Evolutionary conservation across 1,140 invertebrate species (phyloP), one percentile per base, ranked within the genome.

Genomic region (Medauroidea extradentata): DNA sequence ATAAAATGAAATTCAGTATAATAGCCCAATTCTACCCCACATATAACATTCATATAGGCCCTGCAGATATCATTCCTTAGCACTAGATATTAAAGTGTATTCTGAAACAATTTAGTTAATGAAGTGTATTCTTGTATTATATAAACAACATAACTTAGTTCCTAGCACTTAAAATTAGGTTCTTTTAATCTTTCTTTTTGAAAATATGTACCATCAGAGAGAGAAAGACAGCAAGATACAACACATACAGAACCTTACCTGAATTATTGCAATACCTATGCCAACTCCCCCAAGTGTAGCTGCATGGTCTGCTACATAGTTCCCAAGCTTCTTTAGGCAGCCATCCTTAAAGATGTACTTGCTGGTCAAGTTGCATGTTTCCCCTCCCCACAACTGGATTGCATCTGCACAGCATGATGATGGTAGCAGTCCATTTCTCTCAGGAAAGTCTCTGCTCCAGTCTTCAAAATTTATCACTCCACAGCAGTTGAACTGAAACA

Each of bases 221-320:
- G n/a, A n/a, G n/a, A n/a, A n/a, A n/a, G n/a, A n/a, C n/a, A n/a
- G n/a, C n/a, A n/a, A n/a, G n/a, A n/a, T n/a, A n/a, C n/a, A n/a
- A n/a, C n/a, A n/a, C n/a, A n/a, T n/a, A n/a, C n/a, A 46, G 24
- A 19, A 46, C 5, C 44, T 46, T 50, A 57, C 56, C 56, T 57
- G 56, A 11, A 57, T 44, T 19, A 57, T n/a, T 3, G 44, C 56
- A 5, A 57, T 57, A 13, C 56, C 56, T 19, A 57, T 57, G 14
- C 56, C 56, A 11, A 48, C 56, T 11, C 56, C 56, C 11, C 56
- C 56, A 27, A 57, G 13, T 7, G 16, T 19, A 8, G 38, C 48
- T 27, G 56, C 56, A 42, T 57, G 25, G 19, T 57, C 44, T n/a
- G n/a, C 38, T 16, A 57, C 44, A 18, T 19, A 57, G 19, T 0